phyloP scores from a whole-genome alignment of 2,888 invertebrate genomes.

The Lamellibrachia columna region DNA sequence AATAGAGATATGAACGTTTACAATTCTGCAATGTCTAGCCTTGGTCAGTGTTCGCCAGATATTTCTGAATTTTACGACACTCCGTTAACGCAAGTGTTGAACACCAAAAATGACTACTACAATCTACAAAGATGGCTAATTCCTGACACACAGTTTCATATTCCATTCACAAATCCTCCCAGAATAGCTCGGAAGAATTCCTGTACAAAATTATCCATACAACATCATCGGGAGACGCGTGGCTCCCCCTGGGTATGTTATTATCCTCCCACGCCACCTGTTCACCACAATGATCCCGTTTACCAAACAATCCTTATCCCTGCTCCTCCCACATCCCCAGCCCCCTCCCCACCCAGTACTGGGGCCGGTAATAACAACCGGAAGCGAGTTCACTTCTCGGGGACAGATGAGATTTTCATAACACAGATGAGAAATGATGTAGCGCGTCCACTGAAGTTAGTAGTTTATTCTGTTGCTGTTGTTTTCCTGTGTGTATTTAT shows the following conservation, averaged over 20 bases:
- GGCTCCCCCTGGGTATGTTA: slow-evolving; percentile 27
- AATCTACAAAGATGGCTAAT: slow-evolving; percentile 9
- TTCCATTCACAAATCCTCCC: not conserved
- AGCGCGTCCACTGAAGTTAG: not conserved
- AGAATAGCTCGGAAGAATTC: not conserved
- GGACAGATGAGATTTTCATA: slow-evolving; percentile 24
- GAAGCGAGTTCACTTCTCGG: slow-evolving; percentile 35
- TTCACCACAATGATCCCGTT: not conserved
- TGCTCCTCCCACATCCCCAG: not conserved
- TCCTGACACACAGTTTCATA: not conserved
- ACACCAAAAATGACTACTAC: not conserved
- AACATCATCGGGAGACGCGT: not conserved
- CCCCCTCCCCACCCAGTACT: not conserved
- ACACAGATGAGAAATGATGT: not conserved
- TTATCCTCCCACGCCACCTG: slow-evolving; percentile 30
- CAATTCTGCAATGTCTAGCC: not conserved
- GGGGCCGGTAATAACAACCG: not conserved
- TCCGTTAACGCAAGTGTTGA: not conserved
- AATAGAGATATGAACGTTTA: not conserved
- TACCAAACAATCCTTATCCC: slow-evolving; percentile 33
- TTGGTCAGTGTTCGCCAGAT: not conserved
- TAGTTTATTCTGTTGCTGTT: not conserved
- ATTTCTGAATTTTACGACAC: not conserved
- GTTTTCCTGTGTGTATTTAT: not conserved
- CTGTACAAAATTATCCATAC: not conserved